phyloP scores from a whole-genome alignment of 2,797 vertebrate species.

The Catamblyrhynchus diadema region DNA sequence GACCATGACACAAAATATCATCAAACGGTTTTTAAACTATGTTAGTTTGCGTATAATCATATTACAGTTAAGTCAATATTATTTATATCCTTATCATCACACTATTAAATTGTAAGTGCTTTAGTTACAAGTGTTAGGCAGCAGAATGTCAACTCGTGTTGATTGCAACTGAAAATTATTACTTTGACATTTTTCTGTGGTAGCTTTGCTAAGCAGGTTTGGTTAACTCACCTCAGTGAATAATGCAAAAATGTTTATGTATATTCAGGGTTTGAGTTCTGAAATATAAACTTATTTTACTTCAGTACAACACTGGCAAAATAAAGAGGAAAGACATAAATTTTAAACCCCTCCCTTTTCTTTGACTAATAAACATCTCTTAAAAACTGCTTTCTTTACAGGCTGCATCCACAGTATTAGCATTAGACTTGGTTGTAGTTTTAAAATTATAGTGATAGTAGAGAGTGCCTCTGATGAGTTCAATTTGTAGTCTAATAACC shows the following conservation, averaged over 20 bases:
- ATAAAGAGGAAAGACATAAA: background rate
- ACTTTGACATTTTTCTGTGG: background rate
- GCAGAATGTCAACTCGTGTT: background rate
- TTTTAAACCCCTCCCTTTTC: background rate
- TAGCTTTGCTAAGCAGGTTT: background rate
- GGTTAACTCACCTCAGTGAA: background rate
- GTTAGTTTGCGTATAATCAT: background rate
- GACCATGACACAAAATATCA: background rate
- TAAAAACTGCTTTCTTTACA: background rate
- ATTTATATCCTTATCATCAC: background rate
- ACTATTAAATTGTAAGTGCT: background rate
- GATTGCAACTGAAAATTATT: fast-evolving
- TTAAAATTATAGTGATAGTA: background rate
- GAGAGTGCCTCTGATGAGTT: background rate
- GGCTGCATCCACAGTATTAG: background rate
- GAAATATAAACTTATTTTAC: background rate
- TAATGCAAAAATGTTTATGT: background rate
- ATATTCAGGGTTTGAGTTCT: background rate
- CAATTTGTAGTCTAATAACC: background rate
- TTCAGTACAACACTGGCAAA: background rate
- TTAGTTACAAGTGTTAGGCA: background rate
- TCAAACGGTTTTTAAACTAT: background rate
- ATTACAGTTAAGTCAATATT: background rate
- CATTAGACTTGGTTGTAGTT: background rate
- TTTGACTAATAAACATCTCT: background rate